These are phyloP conservation scores for Trichogramma evanescens DNA, from an alignment of 2,888 invertebrate genomes.

Conservation along the genomic window DNA sequence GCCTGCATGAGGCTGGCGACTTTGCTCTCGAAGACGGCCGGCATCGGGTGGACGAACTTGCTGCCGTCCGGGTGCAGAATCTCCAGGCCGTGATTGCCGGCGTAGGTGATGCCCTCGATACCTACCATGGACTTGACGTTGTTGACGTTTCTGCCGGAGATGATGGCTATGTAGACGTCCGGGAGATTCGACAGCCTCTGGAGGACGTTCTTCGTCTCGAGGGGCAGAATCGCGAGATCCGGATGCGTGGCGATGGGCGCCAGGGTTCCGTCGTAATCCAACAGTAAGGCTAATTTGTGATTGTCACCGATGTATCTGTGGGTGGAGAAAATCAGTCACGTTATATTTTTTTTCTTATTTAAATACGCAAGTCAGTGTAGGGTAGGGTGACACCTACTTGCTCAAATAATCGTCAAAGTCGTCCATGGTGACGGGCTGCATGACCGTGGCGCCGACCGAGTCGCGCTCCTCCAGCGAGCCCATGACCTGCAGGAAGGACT, in stretches of 20 bases:
- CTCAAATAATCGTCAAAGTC: slow-evolving; percentile 84
- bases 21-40: slow-evolving; percentile 73
- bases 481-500: slow-evolving; percentile 79
- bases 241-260: slow-evolving; percentile 87
- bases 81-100: slow-evolving; percentile 83
- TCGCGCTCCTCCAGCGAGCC: slow-evolving; percentile 76
- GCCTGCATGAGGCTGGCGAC: slow-evolving; percentile 70
- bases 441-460: slow-evolving; percentile 74
- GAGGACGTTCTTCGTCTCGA: slow-evolving; percentile 77
- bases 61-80: slow-evolving; percentile 85
- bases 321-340: slow-evolving; percentile 10
- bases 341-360: no score
- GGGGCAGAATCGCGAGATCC: slow-evolving; percentile 76
- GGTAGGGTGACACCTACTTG: slow-evolving; percentile 56
- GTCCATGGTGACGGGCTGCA: slow-evolving; percentile 85
- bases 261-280: slow-evolving; percentile 84
- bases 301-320: slow-evolving; percentile 76
- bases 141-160: slow-evolving; percentile 79
- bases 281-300: slow-evolving; percentile 73
- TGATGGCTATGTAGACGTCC: slow-evolving; percentile 79
- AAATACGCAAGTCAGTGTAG: no score
- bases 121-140: slow-evolving; percentile 88
- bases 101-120: slow-evolving; percentile 84
- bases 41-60: slow-evolving; percentile 87
- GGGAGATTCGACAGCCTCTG: slow-evolving; percentile 76